These are phyloP conservation scores for Molossus alvarezi DNA, from an alignment of 2,797 vertebrate genomes.

Conservation along the genomic window DNA sequence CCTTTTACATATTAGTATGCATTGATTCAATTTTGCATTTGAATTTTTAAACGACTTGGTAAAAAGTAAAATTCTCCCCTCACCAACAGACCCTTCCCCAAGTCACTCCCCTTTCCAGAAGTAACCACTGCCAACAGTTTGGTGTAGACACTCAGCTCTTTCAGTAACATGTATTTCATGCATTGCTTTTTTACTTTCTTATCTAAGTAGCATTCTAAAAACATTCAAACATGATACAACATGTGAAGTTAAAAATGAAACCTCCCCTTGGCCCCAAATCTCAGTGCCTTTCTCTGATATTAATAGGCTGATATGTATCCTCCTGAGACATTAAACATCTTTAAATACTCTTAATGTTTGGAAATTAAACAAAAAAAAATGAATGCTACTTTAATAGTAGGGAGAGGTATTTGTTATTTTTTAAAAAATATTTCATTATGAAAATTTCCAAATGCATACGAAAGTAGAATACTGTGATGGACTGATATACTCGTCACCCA, in stretches of 20 bases:
- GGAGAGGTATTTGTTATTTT: neutral
- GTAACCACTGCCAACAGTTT: neutral
- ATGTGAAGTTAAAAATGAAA: slow-evolving; percentile 40
- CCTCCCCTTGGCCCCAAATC: neutral
- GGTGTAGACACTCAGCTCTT: neutral
- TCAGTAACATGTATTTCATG: neutral
- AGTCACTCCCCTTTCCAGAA: neutral
- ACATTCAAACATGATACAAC: slow-evolving; percentile 41
- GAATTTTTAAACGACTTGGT: neutral
- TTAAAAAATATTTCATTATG: slow-evolving; percentile 36
- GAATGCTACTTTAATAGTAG: neutral
- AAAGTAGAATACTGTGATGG: neutral
- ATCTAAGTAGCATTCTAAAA: neutral
- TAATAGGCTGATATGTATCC: neutral
- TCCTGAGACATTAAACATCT: neutral
- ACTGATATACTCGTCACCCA: neutral
- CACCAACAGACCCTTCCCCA: neutral
- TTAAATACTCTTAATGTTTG: slow-evolving; percentile 31
- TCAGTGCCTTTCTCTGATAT: neutral
- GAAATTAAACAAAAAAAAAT: slow-evolving; percentile 26
- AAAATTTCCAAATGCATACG: neutral
- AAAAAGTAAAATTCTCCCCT: slow-evolving; percentile 1
- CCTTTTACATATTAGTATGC: neutral
- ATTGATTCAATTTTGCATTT: slow-evolving; percentile 57
- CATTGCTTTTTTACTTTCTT: slow-evolving; percentile 37